Evolutionary conservation across 2,888 invertebrate genomes (phyloP).

Genomic region (Antheraea assamensis): DNA sequence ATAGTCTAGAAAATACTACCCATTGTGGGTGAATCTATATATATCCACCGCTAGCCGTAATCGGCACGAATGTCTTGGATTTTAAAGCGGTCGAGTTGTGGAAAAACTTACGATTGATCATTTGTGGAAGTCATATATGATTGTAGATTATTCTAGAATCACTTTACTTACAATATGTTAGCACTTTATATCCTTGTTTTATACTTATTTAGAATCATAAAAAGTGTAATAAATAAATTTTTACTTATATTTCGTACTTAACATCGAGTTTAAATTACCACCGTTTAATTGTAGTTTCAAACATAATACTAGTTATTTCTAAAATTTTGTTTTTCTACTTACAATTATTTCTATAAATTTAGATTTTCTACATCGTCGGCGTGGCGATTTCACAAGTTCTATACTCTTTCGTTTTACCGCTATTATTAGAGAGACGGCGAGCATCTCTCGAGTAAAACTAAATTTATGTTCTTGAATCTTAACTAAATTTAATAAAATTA

Average conservation of each 20-base stretch:
- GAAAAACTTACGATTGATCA: neutral
- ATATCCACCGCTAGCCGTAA: conserved; percentile 39
- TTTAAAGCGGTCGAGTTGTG: neutral
- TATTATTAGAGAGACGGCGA: conserved; percentile 50
- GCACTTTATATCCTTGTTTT: neutral
- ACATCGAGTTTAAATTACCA: neutral
- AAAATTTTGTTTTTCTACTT: no score
- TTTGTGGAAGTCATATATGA: neutral
- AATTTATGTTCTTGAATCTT: neutral
- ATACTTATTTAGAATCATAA: neutral
- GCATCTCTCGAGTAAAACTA: conserved; percentile 7
- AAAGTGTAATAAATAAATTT: neutral
- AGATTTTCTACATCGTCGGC: neutral
- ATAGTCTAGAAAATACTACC: conserved; percentile 48
- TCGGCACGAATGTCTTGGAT: conserved; percentile 27
- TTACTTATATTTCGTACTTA: neutral
- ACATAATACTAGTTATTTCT: neutral
- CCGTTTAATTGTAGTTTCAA: neutral
- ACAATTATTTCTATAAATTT: neutral
- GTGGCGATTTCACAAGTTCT: neutral
- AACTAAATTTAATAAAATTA: neutral
- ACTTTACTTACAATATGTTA: neutral
- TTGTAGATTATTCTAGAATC: conserved; percentile 9
- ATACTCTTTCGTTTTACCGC: conserved; percentile 38
- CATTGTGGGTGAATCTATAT: conserved; percentile 57